Conservation (phyloP, 2,888 invertebrate genomes). For the Parascotia fuliginaria region DNA sequence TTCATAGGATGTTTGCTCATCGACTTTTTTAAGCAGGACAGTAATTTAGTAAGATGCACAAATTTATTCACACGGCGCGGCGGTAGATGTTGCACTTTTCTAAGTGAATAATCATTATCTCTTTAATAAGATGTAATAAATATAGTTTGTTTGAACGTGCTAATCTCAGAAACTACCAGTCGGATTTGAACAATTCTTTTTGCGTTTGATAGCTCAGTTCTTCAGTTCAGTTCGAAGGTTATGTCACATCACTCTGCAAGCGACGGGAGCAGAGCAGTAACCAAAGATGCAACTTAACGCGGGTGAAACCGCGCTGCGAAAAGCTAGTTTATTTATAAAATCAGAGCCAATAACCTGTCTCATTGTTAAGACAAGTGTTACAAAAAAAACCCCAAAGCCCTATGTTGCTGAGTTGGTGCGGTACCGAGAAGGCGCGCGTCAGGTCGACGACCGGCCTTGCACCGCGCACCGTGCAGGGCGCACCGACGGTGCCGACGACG, state of each 20-base stretch:
- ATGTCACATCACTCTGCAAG: too few species aligned
- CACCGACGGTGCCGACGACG: slow-evolving; percentile 58
- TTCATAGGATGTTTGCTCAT: slow-evolving; percentile 20
- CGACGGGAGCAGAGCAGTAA: too few species aligned
- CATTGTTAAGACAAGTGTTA: slow-evolving; percentile 41
- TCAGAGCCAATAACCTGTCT: slow-evolving; percentile 25
- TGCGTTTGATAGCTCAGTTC: too few species aligned
- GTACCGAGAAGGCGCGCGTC: slow-evolving; percentile 59
- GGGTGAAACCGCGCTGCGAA: too few species aligned
- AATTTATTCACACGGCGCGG: background rate
- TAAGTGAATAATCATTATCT: background rate
- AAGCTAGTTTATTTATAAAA: slow-evolving; percentile 2
- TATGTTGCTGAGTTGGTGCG: slow-evolving; percentile 59
- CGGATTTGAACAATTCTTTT: too few species aligned
- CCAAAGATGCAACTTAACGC: too few species aligned
- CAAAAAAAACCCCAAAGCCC: slow-evolving; percentile 59
- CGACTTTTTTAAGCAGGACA: background rate
- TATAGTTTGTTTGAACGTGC: too few species aligned
- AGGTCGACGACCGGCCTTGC: slow-evolving; percentile 85
- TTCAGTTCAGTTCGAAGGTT: too few species aligned
- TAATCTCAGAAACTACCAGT: too few species aligned
- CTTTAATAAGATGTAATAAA: too few species aligned
- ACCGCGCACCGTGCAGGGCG: slow-evolving; percentile 75
- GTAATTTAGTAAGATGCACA: slow-evolving; percentile 3
- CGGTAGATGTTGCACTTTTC: background rate